Base-by-base conservation (phyloP, 2,888 invertebrate genomes). In the Tuta absoluta region DNA sequence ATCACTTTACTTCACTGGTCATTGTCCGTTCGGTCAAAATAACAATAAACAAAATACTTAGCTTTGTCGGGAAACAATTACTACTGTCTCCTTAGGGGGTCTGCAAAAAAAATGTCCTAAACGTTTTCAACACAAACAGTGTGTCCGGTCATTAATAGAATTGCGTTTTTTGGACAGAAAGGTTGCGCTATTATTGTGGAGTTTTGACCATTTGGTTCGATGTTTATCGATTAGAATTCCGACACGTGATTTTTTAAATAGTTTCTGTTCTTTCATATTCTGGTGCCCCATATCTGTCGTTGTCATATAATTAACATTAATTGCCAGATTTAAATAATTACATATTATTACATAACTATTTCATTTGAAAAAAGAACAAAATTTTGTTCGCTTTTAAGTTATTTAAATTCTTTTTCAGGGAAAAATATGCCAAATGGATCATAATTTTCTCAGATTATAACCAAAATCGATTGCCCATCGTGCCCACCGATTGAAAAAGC, bases 41-140 rank as follows among this genome's bases (percentile, higher is more conserved):
- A 75, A 80, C 79, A 79, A 81, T 74, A 76, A 72, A 70, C 21
- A 59, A 38, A 17, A 21, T 17, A 57, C 72, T 77, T 76, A 76
- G 51, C 23, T 53, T 80, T 76, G 79, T 78, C 74, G 75, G 71
- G 78, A 84, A 75, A 67, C 77, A 81, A 84, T 84, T 82, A 86
- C 78, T 81, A 79, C 74, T 69, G 72, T 69, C 73, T 72, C 67
- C 76, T 75, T 64, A 68, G 74, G 74, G 71, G 72, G 71, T 67
- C 67, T 23, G 69, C 72, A 78, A 79, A 80, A 59, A 59, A 59
- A 38, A 10, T 17, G 10, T 41, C 10, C 21, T 4, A 8, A 10
- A 19, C 58, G 8, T 53, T 59, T 59, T 33, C 57, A 33, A 57
- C 33, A 12, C 12, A 57, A 57, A 57, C 57, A 56, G 57, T 57